Percentiles rank a stretch among this genome's conserved stretches.
phyloP scores from a whole-genome alignment of 2,113 vertebrate species.

The Neotragus moschatus region DNA sequence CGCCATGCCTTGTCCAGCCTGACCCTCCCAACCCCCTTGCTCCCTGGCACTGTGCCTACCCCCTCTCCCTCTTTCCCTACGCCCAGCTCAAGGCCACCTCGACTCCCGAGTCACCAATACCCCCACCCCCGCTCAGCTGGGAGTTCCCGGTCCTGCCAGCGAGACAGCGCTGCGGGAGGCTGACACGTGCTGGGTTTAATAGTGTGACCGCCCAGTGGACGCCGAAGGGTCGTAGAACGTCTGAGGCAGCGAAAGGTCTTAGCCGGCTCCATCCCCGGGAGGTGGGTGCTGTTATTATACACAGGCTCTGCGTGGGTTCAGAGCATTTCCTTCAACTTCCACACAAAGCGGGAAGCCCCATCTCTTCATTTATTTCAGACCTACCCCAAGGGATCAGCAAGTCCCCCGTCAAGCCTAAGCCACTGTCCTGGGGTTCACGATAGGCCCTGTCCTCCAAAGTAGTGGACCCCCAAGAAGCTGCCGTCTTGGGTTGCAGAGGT shows the following conservation, averaged over 20 bases:
- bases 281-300: rapidly evolving
- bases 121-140: background rate
- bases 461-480: background rate
- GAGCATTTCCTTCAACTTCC: background rate
- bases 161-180: background rate
- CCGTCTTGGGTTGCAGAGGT: background rate
- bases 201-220: background rate
- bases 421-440: rapidly evolving
- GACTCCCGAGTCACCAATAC: background rate
- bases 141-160: background rate
- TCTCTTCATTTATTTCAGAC: background rate
- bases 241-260: background rate
- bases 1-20: background rate
- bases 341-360: background rate
- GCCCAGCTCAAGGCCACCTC: background rate
- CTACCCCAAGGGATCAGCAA: background rate
- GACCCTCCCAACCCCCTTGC: background rate
- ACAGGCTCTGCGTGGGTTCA: background rate
- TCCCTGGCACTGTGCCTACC: background rate
- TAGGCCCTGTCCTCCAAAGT: background rate
- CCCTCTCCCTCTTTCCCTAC: background rate
- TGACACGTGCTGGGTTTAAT: background rate
- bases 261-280: background rate
- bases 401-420: background rate
- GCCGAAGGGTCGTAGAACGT: background rate